phyloP scores from a whole-genome alignment of 2,888 invertebrate genomes.

The Epinotia nisella region DNA sequence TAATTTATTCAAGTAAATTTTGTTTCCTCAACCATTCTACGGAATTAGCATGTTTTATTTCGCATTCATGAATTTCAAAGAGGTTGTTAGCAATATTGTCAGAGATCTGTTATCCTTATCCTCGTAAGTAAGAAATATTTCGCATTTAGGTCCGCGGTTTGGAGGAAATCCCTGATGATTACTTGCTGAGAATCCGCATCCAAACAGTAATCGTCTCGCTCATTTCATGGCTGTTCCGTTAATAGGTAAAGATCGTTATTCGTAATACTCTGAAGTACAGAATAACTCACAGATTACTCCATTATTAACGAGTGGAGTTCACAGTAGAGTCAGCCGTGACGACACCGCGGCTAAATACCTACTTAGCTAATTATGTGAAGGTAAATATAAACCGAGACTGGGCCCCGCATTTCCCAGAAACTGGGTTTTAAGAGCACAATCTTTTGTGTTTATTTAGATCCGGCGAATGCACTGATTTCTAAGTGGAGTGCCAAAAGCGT shows the following conservation, averaged over 20 bases:
- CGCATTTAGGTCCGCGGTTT: conserved; percentile 51
- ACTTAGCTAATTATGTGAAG: conserved; percentile 39
- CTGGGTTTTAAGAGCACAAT: conserved; percentile 75
- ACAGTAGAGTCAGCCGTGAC: conserved; percentile 10
- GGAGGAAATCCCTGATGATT: conserved; percentile 56
- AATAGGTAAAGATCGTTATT: conserved; percentile 8
- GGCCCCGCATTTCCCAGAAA: conserved; percentile 70
- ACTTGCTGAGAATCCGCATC: conserved; percentile 48
- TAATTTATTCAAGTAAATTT: conserved; percentile 64
- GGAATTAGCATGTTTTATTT: conserved; percentile 68
- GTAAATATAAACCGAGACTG: conserved; percentile 54
- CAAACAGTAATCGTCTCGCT: conserved; percentile 14
- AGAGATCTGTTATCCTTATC: conserved; percentile 57
- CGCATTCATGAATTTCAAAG: conserved; percentile 66
- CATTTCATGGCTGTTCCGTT: conserved; percentile 21
- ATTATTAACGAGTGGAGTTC: conserved; percentile 15
- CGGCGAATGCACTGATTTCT: conserved; percentile 73
- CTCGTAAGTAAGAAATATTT: conserved; percentile 56
- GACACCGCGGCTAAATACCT: conserved; percentile 28
- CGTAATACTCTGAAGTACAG: conserved; percentile 1
- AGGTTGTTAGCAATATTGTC: conserved; percentile 65
- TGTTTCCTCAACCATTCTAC: conserved; percentile 60
- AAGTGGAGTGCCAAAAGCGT: conserved; percentile 77
- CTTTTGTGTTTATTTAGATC: conserved; percentile 76
- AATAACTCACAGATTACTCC: conserved; percentile 24